Evolutionary conservation across 2,888 invertebrate genomes (phyloP), one percentile per base, ranked within the genome.

Genomic region (Thymelicus lineola): DNA sequence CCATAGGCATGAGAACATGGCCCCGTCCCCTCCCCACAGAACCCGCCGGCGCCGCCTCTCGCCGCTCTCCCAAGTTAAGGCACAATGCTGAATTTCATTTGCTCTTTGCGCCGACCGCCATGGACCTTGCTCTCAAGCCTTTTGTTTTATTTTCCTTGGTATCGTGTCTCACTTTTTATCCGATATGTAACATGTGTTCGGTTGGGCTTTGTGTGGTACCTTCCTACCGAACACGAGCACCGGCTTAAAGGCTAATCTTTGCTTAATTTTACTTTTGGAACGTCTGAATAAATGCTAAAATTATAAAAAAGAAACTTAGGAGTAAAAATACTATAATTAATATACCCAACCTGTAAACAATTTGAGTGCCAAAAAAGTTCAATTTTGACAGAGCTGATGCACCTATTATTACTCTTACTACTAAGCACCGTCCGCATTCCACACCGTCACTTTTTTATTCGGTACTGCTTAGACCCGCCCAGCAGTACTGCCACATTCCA

Each of bases 1-100:
- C 93, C 93, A 91, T 88, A 90, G 91, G 88, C 93, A 90, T 92
- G 93, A 91, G 93, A 93, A 92, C 93, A 83, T 81, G 86, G 86
- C 86, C 85, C 83, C 86, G 87, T 86, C 87, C 90, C 91, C 88
- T 91, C 91, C 92, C 91, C 92, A 91, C 91, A 89, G 79, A 80
- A 80, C 83, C 80, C 46, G 71, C 82, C 85, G 86, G 87, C 90
- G 87, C 90, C 91, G 89, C 90, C 90, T 88, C 87, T 86, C 86
- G 83, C 88, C 89, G 87, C 87, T 91, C 90, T 90, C 90, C 69
- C 58, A 58, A 58, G 10, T 82, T 84, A 80, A 78, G 82, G 81
- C 85, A 88, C 88, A 89, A 88, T 90, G 88, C 91, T 92, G 88
- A 93, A 91, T 90, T 91, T 91, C 89, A 90, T 92, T 90, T 88